Percentiles rank a stretch among this genome's conserved stretches.
These are phyloP conservation scores for Sparus aurata DNA, from an alignment of 2,797 vertebrate genomes.

Conservation along the genomic window DNA sequence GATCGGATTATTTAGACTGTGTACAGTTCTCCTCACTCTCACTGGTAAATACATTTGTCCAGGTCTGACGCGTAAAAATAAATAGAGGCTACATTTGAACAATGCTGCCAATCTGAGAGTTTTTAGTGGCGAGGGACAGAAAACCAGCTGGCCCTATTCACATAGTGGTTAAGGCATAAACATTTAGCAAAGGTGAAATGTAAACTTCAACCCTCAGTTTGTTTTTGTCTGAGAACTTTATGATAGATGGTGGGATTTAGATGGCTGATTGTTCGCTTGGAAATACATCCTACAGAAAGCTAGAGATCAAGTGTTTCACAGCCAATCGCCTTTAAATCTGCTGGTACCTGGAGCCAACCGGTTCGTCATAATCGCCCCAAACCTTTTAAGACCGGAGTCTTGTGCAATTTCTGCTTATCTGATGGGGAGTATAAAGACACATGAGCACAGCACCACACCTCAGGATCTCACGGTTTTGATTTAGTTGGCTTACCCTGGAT, in stretches of 20 bases:
- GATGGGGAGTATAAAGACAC: constrained; percentile 36
- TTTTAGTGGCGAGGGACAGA: constrained; percentile 22
- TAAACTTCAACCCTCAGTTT: constrained; percentile 35
- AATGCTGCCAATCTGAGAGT: constrained; percentile 55
- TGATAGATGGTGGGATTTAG: constrained; percentile 22
- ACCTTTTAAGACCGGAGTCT: constrained; percentile 51
- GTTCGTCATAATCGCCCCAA: constrained; percentile 28
- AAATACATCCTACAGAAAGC: constrained; percentile 7
- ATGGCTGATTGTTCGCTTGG: constrained; percentile 1
- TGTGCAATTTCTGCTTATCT: constrained; percentile 55
- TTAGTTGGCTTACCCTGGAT: constrained; percentile 59
- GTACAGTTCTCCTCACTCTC: constrained; percentile 56
- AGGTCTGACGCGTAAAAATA: constrained; percentile 63
- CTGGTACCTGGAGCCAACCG: constrained; percentile 27
- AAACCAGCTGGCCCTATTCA: constrained; percentile 25
- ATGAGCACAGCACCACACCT: constrained; percentile 42
- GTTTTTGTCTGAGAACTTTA: constrained; percentile 30
- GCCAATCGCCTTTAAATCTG: constrained; percentile 8
- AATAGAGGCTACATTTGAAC: constrained; percentile 71
- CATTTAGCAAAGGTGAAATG: constrained; percentile 45
- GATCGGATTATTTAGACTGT: constrained; percentile 73
- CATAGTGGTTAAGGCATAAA: constrained; percentile 45
- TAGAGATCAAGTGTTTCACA: constrained; percentile 8
- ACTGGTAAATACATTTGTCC: constrained; percentile 76
- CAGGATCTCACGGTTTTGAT: constrained; percentile 48